These are phyloP conservation scores for Prolemur simus DNA, from an alignment of 2,113 vertebrate species.

Conservation along the genomic window DNA sequence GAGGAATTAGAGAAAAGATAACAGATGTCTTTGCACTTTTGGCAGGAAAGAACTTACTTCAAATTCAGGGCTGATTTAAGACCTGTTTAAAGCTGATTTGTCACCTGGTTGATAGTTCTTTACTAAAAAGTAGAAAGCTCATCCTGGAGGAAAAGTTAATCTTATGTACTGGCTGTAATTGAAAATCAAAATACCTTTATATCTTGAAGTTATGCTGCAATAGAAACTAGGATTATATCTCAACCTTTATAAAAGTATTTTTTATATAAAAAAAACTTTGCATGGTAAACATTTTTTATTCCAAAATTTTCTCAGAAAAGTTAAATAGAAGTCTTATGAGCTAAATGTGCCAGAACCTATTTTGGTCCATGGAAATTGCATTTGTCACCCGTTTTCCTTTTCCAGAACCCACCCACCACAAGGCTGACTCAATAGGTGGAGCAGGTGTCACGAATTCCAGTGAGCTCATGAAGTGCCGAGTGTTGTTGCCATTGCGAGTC, in stretches of 20 bases:
- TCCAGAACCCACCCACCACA: slow-evolving; percentile 61
- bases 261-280: not conserved
- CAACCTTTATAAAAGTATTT: not conserved
- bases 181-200: slow-evolving; percentile 37
- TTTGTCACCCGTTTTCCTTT: slow-evolving; percentile 67
- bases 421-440: slow-evolving; percentile 75
- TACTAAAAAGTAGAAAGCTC: not conserved
- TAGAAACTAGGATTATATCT: not conserved
- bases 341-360: slow-evolving; percentile 50
- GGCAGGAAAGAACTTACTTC: slow-evolving; percentile 23
- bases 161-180: not conserved
- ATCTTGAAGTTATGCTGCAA: slow-evolving; percentile 8
- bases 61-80: slow-evolving; percentile 6
- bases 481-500: not conserved
- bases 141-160: not conserved
- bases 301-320: slow-evolving; percentile 41
- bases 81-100: slow-evolving; percentile 27
- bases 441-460: slow-evolving; percentile 64
- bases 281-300: slow-evolving; percentile 25
- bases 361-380: slow-evolving; percentile 61
- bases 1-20: slow-evolving; percentile 1
- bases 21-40: slow-evolving; percentile 33
- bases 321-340: slow-evolving; percentile 30
- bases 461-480: slow-evolving; percentile 46
- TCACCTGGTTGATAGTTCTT: slow-evolving; percentile 38